Evolutionary conservation across 1,140 invertebrate species (phyloP).

Genomic region (Temnothorax curvispinosus): DNA sequence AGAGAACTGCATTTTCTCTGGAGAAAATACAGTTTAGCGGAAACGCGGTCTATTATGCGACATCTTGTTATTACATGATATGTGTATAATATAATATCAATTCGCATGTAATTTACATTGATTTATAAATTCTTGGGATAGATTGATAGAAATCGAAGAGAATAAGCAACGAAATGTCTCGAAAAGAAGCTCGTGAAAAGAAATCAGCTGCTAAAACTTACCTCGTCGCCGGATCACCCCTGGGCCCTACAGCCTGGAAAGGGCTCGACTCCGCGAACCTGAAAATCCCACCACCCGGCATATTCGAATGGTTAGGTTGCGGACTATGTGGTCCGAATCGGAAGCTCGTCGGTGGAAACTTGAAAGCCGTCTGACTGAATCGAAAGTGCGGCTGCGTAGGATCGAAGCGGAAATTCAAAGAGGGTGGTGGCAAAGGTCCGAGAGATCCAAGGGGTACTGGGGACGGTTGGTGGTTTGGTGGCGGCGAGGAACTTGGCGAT

Average conservation of each 20-base stretch:
- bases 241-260: conserved; percentile 84
- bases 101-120: background rate
- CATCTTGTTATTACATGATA: conserved; percentile 1
- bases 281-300: conserved; percentile 82
- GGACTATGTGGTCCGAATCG: conserved; percentile 84
- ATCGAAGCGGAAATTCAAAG: conserved; percentile 84
- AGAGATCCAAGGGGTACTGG: conserved; percentile 81
- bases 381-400: conserved; percentile 83
- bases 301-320: conserved; percentile 83
- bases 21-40: conserved; percentile 46
- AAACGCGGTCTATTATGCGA: conserved; percentile 48
- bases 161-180: background rate
- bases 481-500: conserved; percentile 83
- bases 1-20: conserved; percentile 49
- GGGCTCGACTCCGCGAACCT: conserved; percentile 84
- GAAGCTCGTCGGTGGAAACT: conserved; percentile 82
- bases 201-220: conserved; percentile 56
- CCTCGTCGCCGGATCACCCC: conserved; percentile 84
- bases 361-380: conserved; percentile 84
- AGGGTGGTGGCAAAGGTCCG: conserved; percentile 81
- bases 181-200: conserved; percentile 22
- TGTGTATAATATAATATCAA: background rate
- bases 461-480: conserved; percentile 81
- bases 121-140: background rate
- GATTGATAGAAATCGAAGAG: background rate